These are phyloP conservation scores for Xiphophorus hellerii DNA, from an alignment of 2,113 vertebrate species.

Conservation along the genomic window DNA sequence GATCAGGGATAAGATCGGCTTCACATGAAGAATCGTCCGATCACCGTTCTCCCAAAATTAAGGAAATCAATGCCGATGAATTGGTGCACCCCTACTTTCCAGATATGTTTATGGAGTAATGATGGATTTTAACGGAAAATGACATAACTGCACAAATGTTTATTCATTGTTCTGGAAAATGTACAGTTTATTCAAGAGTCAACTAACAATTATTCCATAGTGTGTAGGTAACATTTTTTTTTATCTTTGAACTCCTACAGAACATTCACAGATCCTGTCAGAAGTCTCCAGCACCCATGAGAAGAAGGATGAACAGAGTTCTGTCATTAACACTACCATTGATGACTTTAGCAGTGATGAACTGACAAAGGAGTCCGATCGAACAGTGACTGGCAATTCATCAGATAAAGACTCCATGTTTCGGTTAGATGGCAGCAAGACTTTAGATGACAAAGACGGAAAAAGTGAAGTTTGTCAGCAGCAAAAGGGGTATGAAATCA, in stretches of 20 bases:
- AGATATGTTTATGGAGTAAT: too few relatives aligned
- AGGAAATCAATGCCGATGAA: too few relatives aligned
- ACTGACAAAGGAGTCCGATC: not conserved
- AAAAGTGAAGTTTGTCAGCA: not conserved
- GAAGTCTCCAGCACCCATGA: slow-evolving; percentile 3
- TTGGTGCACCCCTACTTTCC: too few relatives aligned
- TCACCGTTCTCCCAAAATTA: too few relatives aligned
- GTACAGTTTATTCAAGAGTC: too few relatives aligned
- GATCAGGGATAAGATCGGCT: too few relatives aligned
- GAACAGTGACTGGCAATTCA: not conserved
- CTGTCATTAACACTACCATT: not conserved
- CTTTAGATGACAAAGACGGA: not conserved
- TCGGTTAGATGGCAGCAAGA: not conserved
- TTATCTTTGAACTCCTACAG: slow-evolving; percentile 50
- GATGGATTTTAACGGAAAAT: too few relatives aligned
- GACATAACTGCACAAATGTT: too few relatives aligned
- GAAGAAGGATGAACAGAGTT: slow-evolving; percentile 17
- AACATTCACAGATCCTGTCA: slow-evolving; percentile 6
- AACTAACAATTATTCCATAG: too few relatives aligned
- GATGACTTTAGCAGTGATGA: not conserved
- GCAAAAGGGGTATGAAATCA: too few relatives aligned
- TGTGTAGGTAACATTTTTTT: slow-evolving; percentile 19
- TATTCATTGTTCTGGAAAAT: not conserved
- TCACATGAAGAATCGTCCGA: too few relatives aligned
- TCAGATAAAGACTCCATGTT: not conserved